Percentiles rank a stretch among this genome's conserved stretches.
Evolutionary conservation across 2,888 invertebrate species (phyloP).

Genomic region (Ectobius pallidus): DNA sequence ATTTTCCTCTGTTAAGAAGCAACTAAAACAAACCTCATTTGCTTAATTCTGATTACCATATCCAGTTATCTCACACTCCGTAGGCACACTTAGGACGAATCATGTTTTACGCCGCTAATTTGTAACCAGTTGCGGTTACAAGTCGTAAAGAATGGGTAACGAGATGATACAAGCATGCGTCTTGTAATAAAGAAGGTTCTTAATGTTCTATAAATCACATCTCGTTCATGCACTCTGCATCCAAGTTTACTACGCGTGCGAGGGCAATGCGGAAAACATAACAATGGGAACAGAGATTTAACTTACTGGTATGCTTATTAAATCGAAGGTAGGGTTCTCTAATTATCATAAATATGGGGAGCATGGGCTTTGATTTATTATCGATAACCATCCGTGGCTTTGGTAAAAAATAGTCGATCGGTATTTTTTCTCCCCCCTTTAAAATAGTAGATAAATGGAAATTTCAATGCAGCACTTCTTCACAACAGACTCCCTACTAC

Average conservation of each 20-base stretch:
- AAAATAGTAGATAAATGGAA: too few species aligned
- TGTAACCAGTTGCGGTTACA: background rate
- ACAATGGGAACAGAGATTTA: background rate
- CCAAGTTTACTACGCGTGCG: background rate
- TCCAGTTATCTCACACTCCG: too few species aligned
- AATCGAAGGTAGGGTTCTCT: background rate
- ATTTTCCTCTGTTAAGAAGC: background rate
- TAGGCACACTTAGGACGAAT: too few species aligned
- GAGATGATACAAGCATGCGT: background rate
- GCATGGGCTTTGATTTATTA: conserved; percentile 10
- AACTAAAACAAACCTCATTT: background rate
- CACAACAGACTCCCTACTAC: too few species aligned
- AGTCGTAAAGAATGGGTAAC: background rate
- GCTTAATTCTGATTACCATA: background rate
- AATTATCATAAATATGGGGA: conserved; percentile 11
- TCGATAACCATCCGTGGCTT: too few species aligned
- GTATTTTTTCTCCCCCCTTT: too few species aligned
- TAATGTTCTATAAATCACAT: background rate
- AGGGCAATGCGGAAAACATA: background rate
- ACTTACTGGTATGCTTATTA: background rate
- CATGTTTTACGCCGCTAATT: background rate
- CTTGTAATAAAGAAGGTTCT: background rate
- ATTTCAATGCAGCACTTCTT: too few species aligned
- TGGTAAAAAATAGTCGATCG: too few species aligned
- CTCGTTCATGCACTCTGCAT: background rate